phyloP scores from a whole-genome alignment of 2,888 invertebrate genomes.

The Norana najaformis region DNA sequence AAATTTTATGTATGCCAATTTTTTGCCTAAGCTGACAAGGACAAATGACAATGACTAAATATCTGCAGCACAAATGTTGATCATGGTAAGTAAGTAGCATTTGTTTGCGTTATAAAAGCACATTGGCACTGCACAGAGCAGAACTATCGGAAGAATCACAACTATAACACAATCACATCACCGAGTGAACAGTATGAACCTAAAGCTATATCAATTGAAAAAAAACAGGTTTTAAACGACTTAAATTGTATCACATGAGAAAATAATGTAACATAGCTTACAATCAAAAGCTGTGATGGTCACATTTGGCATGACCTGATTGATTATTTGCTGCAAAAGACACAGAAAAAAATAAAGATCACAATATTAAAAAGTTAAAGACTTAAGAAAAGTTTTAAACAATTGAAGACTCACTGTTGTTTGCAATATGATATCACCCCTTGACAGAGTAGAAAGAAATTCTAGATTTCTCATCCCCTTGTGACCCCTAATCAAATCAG shows the following conservation, averaged over 20 bases:
- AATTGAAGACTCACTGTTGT: background rate
- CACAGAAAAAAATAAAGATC: background rate
- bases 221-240: background rate
- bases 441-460: background rate
- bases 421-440: background rate
- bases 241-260: background rate
- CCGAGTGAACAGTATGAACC: too few relatives aligned
- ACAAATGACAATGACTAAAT: background rate
- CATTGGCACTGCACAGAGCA: too few relatives aligned
- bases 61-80: background rate
- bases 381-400: background rate
- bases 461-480: background rate
- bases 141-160: too few relatives aligned
- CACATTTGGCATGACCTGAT: conserved; percentile 19
- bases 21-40: background rate
- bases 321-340: conserved; percentile 15
- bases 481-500: too few relatives aligned
- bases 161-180: too few relatives aligned
- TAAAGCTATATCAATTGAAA: background rate
- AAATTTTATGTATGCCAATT: background rate
- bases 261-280: background rate
- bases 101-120: background rate
- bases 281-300: conserved; percentile 2
- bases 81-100: too few relatives aligned
- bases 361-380: background rate